Evolutionary conservation across 2,113 vertebrate species (phyloP).

Genomic region (Thalassoma bifasciatum): DNA sequence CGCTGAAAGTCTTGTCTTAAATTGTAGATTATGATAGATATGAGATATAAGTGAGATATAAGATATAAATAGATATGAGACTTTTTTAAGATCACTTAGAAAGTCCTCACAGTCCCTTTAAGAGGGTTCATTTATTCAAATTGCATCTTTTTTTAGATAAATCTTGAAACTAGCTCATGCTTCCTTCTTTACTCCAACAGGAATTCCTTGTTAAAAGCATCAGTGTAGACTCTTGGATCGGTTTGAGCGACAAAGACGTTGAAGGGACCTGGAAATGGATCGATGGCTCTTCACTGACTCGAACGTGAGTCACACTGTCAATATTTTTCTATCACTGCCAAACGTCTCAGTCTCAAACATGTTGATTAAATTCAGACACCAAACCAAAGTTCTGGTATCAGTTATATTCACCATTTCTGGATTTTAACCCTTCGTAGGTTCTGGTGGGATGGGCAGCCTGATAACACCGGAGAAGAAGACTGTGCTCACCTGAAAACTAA

Average conservation of each 20-base stretch:
- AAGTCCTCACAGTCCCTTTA: too few relatives aligned
- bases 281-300: constrained; percentile 36
- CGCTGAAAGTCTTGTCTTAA: too few relatives aligned
- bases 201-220: background rate
- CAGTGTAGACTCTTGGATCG: constrained; percentile 27
- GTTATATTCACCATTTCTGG: too few relatives aligned
- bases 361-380: too few relatives aligned
- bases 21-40: too few relatives aligned
- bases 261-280: constrained; percentile 65
- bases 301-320: background rate
- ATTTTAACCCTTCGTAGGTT: background rate
- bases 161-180: background rate
- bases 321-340: background rate
- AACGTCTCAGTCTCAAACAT: too few relatives aligned
- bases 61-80: too few relatives aligned
- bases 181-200: background rate
- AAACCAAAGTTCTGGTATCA: too few relatives aligned
- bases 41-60: too few relatives aligned
- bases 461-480: constrained; percentile 41
- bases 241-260: constrained; percentile 28
- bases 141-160: background rate
- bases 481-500: background rate
- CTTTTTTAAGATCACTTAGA: too few relatives aligned
- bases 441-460: background rate
- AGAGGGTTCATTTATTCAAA: too few relatives aligned